Base-by-base conservation (phyloP, 2,797 vertebrate genomes). In the Urosaurus nigricauda region DNA sequence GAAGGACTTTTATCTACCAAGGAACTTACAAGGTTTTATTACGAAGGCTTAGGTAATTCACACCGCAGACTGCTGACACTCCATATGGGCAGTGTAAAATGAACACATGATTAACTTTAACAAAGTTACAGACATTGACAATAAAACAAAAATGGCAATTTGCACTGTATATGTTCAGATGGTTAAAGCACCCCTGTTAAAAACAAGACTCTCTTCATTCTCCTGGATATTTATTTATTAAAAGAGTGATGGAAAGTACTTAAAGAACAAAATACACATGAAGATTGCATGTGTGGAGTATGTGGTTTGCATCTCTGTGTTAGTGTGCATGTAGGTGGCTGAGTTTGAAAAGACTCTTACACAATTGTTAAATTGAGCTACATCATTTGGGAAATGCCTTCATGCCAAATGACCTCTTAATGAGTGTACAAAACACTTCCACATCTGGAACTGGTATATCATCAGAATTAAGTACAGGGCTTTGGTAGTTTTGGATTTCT, bases 51-150 rank as follows among this genome's bases (percentile, higher is more conserved):
- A 95, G 88, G 92, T 95, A 95, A 95, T 95, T 95, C 91, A 79
- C 85, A 90, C 84, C 74, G 11, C 82, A 92, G 89, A 17, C 60
- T 90, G 90, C 0, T 93, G 94, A 70, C 82, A 29, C 90, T 93
- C 79, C 90, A 40, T 83, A 90, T 89, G 51, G 75, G 65, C 24
- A 63, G 89, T 86, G 89, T 91, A 93, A 95, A 96, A 93, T 89
- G 94, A 95, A 92, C 89, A 93, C 83, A 87, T 0, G 32, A 95
- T 95, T 96, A 94, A 93, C 79, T 95, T 94, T 93, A 94, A 89
- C 89, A 77, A 93, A 93, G 84, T 92, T 89, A 85, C 78, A 95
- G 90, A 91, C 89, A 94, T 92, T 90, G 89, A 93, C 63, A 93
- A 88, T 90, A 93, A 96, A 95, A 95, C 86, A 35, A 92, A 95